A percentile compares a stretch with the other conserved stretches of the same genome.
These are phyloP conservation scores for Trachemys scripta DNA, from an alignment of 2,113 vertebrate genomes.

Conservation along the genomic window DNA sequence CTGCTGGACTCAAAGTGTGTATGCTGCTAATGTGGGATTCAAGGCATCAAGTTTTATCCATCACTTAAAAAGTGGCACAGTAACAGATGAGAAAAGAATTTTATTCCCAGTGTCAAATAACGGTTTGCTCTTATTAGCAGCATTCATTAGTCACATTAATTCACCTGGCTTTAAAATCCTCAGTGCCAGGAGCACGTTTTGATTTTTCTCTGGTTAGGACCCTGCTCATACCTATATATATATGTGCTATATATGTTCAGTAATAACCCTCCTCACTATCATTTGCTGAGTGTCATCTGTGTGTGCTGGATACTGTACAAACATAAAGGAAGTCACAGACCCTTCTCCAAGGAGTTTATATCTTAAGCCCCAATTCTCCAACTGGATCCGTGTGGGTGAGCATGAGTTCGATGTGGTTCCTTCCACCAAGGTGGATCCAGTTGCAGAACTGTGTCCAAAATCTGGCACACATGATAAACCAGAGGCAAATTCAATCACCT, in stretches of 20 bases:
- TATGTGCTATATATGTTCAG: background rate
- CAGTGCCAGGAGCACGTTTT: background rate
- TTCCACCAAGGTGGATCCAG: background rate
- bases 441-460: background rate
- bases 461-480: background rate
- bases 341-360: background rate
- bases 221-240: background rate
- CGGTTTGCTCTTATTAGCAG: background rate
- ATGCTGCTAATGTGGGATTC: background rate
- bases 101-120: conserved; percentile 19
- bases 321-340: background rate
- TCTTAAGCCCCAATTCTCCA: background rate
- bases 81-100: background rate
- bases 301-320: background rate
- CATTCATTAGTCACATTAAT: background rate
- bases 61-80: conserved; percentile 1
- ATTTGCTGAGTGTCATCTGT: background rate
- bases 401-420: background rate
- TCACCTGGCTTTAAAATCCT: background rate
- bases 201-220: conserved; percentile 8
- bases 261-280: background rate
- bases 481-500: background rate
- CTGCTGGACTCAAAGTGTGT: conserved; percentile 33
- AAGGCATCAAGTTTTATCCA: background rate
- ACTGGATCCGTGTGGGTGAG: background rate